phyloP scores from a whole-genome alignment of 2,113 vertebrate genomes.

The Melanerpes formicivorus region DNA sequence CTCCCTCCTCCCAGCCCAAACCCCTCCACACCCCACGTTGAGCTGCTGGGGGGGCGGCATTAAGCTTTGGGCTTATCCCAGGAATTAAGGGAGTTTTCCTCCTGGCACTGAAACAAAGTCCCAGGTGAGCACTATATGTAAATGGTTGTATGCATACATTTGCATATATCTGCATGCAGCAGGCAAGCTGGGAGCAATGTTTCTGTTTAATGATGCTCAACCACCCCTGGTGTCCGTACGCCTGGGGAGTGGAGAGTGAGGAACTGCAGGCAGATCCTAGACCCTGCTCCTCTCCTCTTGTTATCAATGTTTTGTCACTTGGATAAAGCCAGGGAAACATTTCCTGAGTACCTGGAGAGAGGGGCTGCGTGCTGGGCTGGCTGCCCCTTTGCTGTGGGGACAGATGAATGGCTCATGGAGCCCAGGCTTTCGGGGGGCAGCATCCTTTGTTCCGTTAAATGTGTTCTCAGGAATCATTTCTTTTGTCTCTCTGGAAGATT shows the following conservation, averaged over 20 bases:
- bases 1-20: background rate
- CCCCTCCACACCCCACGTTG: fast-evolving
- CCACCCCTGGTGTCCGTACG: fast-evolving
- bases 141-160: background rate
- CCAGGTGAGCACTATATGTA: background rate
- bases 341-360: background rate
- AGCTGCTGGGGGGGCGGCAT: background rate
- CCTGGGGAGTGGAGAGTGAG: background rate
- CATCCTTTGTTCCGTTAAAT: background rate
- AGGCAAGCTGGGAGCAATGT: background rate
- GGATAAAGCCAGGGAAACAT: background rate
- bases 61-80: background rate
- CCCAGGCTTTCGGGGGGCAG: fast-evolving
- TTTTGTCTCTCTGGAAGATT: background rate
- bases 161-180: background rate
- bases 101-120: fast-evolving
- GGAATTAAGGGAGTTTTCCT: background rate
- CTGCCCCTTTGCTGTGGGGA: fast-evolving
- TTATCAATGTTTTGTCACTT: fast-evolving
- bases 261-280: background rate
- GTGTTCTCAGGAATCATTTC: background rate
- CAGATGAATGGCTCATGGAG: background rate
- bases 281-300: fast-evolving
- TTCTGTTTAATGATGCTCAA: background rate
- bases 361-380: background rate